phyloP scores from a whole-genome alignment of 1,140 invertebrate species.

The Drosophila nannoptera region DNA sequence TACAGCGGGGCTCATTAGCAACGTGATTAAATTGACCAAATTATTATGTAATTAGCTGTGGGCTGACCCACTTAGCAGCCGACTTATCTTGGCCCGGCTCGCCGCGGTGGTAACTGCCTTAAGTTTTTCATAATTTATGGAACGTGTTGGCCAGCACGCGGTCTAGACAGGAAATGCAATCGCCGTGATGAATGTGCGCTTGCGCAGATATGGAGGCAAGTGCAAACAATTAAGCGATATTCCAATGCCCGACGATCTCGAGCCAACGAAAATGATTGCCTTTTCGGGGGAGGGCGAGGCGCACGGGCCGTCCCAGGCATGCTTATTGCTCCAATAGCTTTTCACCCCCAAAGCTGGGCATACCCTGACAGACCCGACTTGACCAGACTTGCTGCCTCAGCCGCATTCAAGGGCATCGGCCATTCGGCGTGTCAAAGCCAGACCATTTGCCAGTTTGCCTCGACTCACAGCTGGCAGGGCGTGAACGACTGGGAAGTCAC shows the following conservation, averaged over 20 bases:
- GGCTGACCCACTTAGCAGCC: slow-evolving; percentile 62
- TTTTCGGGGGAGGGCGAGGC: too few relatives aligned
- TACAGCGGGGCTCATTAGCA: slow-evolving; percentile 68
- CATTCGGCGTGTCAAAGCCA: neutral
- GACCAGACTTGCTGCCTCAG: too few relatives aligned
- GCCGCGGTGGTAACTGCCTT: neutral
- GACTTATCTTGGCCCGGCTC: slow-evolving; percentile 39
- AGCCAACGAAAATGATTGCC: too few relatives aligned
- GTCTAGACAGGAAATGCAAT: slow-evolving; percentile 39
- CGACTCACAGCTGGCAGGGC: neutral
- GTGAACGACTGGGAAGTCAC: slow-evolving; percentile 28
- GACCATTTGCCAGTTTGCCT: neutral
- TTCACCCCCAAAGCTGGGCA: too few relatives aligned
- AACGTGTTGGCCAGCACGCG: slow-evolving; percentile 29
- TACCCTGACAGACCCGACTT: too few relatives aligned
- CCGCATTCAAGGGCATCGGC: neutral
- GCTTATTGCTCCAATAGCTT: too few relatives aligned
- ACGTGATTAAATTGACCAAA: slow-evolving; percentile 72
- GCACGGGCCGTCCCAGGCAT: too few relatives aligned
- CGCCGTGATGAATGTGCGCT: slow-evolving; percentile 24
- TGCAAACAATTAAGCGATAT: neutral
- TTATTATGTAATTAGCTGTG: slow-evolving; percentile 76
- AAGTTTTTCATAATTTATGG: slow-evolving; percentile 33
- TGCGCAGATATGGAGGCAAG: neutral
- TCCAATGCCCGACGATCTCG: neutral